Conservation (phyloP, 2,888 invertebrate genomes). For the Latrodectus hesperus region DNA sequence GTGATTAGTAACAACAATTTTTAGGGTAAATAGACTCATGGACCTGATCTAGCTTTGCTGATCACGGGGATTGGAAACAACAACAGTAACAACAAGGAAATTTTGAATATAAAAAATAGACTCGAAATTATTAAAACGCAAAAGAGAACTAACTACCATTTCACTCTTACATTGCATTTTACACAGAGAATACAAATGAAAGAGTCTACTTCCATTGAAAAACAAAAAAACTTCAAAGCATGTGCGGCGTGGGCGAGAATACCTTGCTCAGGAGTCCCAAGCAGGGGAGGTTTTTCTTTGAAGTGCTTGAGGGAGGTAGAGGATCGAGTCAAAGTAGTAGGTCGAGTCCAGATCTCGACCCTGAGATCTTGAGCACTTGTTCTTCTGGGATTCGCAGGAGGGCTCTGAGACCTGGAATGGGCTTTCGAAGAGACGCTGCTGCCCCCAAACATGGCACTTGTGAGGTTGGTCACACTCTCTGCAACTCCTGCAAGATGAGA, state of each 20-base stretch:
- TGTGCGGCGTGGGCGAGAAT: background rate
- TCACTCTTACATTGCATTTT: background rate
- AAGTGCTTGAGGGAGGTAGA: conserved; percentile 58
- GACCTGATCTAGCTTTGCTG: too few species aligned
- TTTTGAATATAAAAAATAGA: too few species aligned
- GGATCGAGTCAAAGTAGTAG: conserved; percentile 42
- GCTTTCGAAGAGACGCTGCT: conserved; percentile 15
- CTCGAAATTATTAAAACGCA: too few species aligned
- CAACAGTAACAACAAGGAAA: too few species aligned
- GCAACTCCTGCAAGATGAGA: conserved; percentile 39
- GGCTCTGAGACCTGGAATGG: conserved; percentile 21
- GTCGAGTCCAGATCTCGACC: conserved; percentile 59
- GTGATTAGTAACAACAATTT: too few species aligned
- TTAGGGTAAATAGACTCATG: too few species aligned
- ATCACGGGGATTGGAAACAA: too few species aligned
- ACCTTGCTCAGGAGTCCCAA: conserved; percentile 55
- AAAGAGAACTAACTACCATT: too few species aligned
- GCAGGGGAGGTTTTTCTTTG: conserved; percentile 48
- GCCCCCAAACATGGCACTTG: conserved; percentile 59
- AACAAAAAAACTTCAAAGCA: background rate
- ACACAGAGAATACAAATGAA: background rate
- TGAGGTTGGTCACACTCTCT: conserved; percentile 62
- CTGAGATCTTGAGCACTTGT: conserved; percentile 59
- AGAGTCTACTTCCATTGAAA: background rate
- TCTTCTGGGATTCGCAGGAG: conserved; percentile 19